Base-by-base conservation (phyloP, 2,888 invertebrate species). In the Acronicta aceris region DNA sequence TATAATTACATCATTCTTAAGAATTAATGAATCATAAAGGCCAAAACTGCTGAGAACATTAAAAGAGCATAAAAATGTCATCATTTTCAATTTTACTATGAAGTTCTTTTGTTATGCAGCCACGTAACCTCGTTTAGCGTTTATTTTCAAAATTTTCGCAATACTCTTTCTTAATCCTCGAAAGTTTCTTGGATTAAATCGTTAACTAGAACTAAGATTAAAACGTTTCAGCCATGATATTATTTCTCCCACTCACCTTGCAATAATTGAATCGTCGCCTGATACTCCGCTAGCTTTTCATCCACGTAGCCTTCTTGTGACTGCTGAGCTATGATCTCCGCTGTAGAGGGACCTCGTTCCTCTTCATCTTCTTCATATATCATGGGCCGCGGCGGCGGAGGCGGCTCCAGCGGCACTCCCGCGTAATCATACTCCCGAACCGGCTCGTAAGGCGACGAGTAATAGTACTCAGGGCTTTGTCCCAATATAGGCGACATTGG, bases 261-360 rank as follows among this genome's bases (percentile, higher is more conserved):
- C 82, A 98, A 95, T 87, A 97, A 96, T 84, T 97, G 97, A 90
- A 98, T 98, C 36, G 98, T 98, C 71, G 97, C 97, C 92, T 98
- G 98, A 89, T 98, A 98, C 94, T 98, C 98, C 53, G 98, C 98
- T 82, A 98, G 95, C 90, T 98, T 98, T 92, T 98, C 98, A 88
- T 98, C 98, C 73, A 98, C 96, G 89, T 98, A 98, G 92, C 98
- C 98, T 91, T 98, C 98, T 94, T 98, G 98, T 64, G 98, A 98
- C 93, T 98, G 98, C 88, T 97, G 97, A 68, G 98, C 98, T 81
- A 98, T 98, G 81, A 98, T 98, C 91, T 98, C 98, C 48, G 98
- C 98, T 16, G 98, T 98, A 63, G 98, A 97, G 10, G 97, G 97
- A 46, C 98, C 97, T 76, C 96, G 95, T 73, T 97, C 96, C 85